Conservation (phyloP, 2,113 vertebrate genomes). For the Rhinogobius similis region DNA sequence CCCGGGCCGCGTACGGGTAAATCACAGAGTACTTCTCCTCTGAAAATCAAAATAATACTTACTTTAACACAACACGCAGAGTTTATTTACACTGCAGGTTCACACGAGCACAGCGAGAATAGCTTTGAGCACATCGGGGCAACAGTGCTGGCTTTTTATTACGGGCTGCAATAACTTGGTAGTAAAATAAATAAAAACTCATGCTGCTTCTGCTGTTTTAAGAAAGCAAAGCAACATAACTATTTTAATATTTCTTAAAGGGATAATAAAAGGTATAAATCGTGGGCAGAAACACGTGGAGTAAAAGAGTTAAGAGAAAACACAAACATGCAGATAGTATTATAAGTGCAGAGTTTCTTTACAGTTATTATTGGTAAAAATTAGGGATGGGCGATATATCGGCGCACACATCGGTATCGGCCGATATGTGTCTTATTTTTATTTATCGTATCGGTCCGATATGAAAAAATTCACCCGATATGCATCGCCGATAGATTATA, state of each 20-base stretch:
- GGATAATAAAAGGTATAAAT: slow-evolving; percentile 34
- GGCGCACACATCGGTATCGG: no score
- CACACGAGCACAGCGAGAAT: not conserved
- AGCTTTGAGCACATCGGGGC: not conserved
- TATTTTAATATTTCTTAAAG: not conserved
- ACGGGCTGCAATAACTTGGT: not conserved
- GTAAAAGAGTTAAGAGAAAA: slow-evolving; percentile 39
- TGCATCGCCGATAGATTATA: no score
- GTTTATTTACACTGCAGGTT: not conserved
- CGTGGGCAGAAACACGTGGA: slow-evolving; percentile 52
- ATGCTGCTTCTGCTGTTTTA: slow-evolving; percentile 3
- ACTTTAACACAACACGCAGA: not conserved
- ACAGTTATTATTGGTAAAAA: not conserved
- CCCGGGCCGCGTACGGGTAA: slow-evolving; percentile 90
- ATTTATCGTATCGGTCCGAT: no score
- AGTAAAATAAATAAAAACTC: not conserved
- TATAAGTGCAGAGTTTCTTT: not conserved
- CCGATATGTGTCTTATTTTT: no score
- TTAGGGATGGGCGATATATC: no score
- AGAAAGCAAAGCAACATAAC: not conserved
- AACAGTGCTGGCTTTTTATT: not conserved
- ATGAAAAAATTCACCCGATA: no score
- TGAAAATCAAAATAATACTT: slow-evolving; percentile 54
- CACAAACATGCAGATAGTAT: slow-evolving; percentile 32
- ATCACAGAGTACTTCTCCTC: slow-evolving; percentile 94